phyloP scores from a whole-genome alignment of 2,888 invertebrate species.

The Melolontha melolontha region DNA sequence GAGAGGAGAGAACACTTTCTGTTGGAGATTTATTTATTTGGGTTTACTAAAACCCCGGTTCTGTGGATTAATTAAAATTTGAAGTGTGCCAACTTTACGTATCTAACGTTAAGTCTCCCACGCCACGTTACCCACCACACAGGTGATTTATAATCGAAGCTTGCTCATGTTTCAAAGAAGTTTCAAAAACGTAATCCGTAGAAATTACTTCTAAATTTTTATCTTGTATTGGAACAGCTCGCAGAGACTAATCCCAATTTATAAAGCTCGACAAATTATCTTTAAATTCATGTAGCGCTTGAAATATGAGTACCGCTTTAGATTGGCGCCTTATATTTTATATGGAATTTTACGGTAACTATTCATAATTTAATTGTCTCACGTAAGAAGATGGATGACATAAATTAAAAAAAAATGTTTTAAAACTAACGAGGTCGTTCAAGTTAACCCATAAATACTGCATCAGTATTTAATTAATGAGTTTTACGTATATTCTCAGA shows the following conservation, averaged over 20 bases:
- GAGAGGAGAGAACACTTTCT: conserved; percentile 22
- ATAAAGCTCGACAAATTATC: conserved; percentile 38
- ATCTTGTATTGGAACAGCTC: conserved; percentile 31
- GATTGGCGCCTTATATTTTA: too few species aligned
- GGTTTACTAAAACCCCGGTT: conserved; percentile 18
- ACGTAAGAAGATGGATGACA: too few species aligned
- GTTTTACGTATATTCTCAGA: too few species aligned
- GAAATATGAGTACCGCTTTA: conserved; percentile 10
- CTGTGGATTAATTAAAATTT: conserved; percentile 35
- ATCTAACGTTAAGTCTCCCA: conserved; percentile 22
- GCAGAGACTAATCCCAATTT: conserved; percentile 31
- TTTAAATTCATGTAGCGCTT: conserved; percentile 26
- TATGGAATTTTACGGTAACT: too few species aligned
- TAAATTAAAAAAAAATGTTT: too few species aligned
- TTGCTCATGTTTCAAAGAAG: conserved; percentile 25
- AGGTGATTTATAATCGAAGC: conserved; percentile 34
- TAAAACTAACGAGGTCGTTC: too few species aligned
- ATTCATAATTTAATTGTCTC: too few species aligned
- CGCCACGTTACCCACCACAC: conserved; percentile 21
- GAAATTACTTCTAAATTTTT: conserved; percentile 38
- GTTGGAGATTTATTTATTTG: conserved; percentile 33
- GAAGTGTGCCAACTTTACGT: conserved; percentile 37
- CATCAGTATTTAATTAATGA: too few species aligned
- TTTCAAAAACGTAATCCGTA: conserved; percentile 34
- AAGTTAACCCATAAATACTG: too few species aligned